Percentiles rank a stretch among this genome's conserved stretches.
phyloP scores from a whole-genome alignment of 2,113 vertebrate genomes.

The Scolopax mira region DNA sequence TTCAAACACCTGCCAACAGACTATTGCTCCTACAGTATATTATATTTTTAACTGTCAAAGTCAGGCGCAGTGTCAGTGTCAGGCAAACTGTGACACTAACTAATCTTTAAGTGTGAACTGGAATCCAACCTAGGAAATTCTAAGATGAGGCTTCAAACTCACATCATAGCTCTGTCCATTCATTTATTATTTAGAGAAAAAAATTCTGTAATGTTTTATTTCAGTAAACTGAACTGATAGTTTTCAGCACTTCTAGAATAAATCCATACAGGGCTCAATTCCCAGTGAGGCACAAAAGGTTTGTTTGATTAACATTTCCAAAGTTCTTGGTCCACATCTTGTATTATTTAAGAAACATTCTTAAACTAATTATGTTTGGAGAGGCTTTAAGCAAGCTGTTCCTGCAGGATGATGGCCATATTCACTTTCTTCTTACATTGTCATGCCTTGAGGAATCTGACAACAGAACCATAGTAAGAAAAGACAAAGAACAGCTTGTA shows the following conservation, averaged over 20 bases:
- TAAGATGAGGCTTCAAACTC: not conserved
- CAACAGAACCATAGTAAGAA: not conserved
- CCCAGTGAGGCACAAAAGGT: not conserved
- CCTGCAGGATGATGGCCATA: not conserved
- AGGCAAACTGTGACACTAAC: slow-evolving; percentile 11
- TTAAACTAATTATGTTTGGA: not conserved
- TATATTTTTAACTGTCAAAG: not conserved
- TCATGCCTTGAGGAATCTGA: not conserved
- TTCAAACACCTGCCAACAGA: not conserved
- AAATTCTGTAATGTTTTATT: not conserved
- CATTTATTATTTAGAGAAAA: not conserved
- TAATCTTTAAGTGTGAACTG: not conserved
- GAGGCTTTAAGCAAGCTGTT: not conserved
- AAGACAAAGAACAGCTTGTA: not conserved
- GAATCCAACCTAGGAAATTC: not conserved
- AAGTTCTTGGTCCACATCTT: not conserved
- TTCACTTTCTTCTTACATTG: not conserved
- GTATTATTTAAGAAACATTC: not conserved
- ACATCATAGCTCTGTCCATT: not conserved
- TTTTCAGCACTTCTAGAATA: not conserved
- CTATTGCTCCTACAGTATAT: not conserved
- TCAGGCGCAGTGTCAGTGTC: not conserved
- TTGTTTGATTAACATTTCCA: not conserved
- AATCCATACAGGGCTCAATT: not conserved
- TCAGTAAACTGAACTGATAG: not conserved